These are phyloP conservation scores for Calidris pygmaea DNA, from an alignment of 2,113 vertebrate species.

Conservation along the genomic window DNA sequence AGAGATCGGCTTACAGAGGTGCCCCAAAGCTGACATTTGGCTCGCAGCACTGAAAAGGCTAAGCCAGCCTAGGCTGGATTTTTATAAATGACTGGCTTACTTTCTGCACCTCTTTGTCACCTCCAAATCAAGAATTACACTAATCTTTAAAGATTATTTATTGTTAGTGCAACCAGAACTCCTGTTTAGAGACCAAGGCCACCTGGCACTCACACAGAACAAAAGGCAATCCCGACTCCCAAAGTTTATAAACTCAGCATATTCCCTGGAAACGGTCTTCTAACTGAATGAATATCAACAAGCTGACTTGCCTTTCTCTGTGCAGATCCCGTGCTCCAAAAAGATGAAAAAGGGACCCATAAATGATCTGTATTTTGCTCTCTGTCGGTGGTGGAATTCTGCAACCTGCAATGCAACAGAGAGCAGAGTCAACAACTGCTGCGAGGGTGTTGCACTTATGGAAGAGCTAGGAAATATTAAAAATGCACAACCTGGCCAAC, in stretches of 20 bases:
- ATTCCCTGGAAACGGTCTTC: not conserved
- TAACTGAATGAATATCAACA: not conserved
- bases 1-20: not conserved
- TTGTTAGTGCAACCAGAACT: slow-evolving; percentile 5
- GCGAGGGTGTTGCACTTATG: not conserved
- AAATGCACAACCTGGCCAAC: slow-evolving; percentile 3
- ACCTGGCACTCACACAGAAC: slow-evolving; percentile 8
- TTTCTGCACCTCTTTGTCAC: slow-evolving; percentile 44
- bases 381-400: not conserved
- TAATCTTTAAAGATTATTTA: slow-evolving; percentile 28
- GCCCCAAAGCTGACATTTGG: not conserved
- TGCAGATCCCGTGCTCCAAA: not conserved
- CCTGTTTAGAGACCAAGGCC: slow-evolving; percentile 9
- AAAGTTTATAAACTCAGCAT: not conserved
- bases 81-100: not conserved
- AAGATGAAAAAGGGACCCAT: not conserved
- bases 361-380: not conserved
- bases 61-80: not conserved
- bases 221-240: not conserved
- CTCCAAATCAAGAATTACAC: slow-evolving; percentile 4
- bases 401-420: not conserved
- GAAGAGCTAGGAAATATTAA: not conserved
- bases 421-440: not conserved
- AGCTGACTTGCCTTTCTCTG: not conserved
- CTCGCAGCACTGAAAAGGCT: not conserved